Evolutionary conservation across 2,113 vertebrate species (phyloP), one percentile per base, ranked within the genome.

Genomic region (Melanerpes aurifrons): DNA sequence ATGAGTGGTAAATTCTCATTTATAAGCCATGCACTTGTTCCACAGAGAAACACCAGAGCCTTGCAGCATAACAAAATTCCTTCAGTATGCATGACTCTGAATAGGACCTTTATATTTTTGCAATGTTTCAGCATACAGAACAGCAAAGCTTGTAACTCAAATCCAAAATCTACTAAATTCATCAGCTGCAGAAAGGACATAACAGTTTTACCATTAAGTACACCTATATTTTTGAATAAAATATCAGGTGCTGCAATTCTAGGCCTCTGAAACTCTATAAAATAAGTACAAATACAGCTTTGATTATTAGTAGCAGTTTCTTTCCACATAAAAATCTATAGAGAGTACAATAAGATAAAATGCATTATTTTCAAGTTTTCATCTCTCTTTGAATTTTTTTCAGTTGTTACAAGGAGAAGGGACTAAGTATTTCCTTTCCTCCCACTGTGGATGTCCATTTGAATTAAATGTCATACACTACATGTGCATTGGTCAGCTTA

Each of bases 1-100:
- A 72, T 31, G 40, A 75, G 28, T 53, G 14, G 17, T 47, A 95
- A 95, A 95, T 45, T 86, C 29, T 72, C 32, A 77, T 91, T 89
- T 96, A 75, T 82, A 94, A 80, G 66, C 28, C 32, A 21, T 76
- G 25, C 32, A 25, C 32, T 72, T 32, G 35, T 57, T 62, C 40
- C 29, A 70, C 10, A 54, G 61, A 95, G 91, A 82, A 66, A 47
- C 50, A 91, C 31, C 31, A 61, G 16, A 86, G 32, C 15, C 66
- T 88, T 70, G 76, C 82, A 84, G 26, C 32, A 66, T 58, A 82
- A 75, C 66, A 87, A 68, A 19, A 37, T 48, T 79, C 89, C 47
- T 94, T 82, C 78, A 85, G 64, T 75, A 91, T 25, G 3, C 24
- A 16, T 43, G 22, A 57, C 56, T 78, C 83, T 20, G 45, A 86